Evolutionary conservation across 1,140 invertebrate species (phyloP), one percentile per base, ranked within the genome.

Genomic region (Holcopasites calliopsidis): DNA sequence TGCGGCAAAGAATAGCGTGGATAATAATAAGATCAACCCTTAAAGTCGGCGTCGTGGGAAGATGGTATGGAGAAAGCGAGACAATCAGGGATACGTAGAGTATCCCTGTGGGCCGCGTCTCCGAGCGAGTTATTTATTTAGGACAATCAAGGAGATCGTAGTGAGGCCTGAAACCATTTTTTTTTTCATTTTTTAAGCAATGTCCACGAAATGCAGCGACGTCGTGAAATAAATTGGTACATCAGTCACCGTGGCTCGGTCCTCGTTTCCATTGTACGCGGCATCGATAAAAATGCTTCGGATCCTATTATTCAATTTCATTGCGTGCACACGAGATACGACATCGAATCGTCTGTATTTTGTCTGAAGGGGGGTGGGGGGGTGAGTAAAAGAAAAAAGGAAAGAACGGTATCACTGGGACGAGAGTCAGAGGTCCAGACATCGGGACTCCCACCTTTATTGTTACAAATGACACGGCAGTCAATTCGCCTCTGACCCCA

Each of bases 401-500:
- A 28, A 73, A 2, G 4, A 4, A 33, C 52, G 50, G 81, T 69
- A 76, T 83, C 72, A 76, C 52, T 40, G 61, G 60, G 44, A 72
- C 28, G 55, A 79, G 13, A 72, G 61, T 60, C 70, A 50, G 52
- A 65, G 52, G 52, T 81, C 78, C 78, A 78, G 82, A 84, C 83
- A 78, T 60, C 35, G 55, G 50, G 74, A 84, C 82, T 84, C 62
- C 83, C 71, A 84, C 83, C 83, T 84, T 84, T 84, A 84, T 84
- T 81, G 83, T 84, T 83, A 85, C 80, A 86, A 87, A 87, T 87
- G 85, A 87, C 76, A 80, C 77, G 79, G 38, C 77, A 80, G 79
- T 84, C 78, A 65, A 85, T 80, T 83, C 83, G 73, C 58, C 71
- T 62, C 55, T 73, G 81, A 86, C 74, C 78, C 62, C 69, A 40